Conservation (phyloP, 2,113 vertebrate genomes). For the Clinocottus analis region DNA sequence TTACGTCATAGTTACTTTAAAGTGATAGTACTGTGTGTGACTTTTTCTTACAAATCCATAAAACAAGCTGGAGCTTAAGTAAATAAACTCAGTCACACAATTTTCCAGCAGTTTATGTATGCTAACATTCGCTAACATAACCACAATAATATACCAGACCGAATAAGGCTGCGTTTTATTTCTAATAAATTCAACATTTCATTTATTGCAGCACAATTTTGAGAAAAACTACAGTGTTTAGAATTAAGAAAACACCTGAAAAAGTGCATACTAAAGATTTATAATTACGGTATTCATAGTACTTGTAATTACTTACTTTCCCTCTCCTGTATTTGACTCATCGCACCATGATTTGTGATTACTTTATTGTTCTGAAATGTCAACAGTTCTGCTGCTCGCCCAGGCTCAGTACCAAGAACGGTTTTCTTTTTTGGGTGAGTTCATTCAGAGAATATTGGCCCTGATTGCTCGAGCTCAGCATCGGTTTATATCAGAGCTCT, state of each 20-base stretch:
- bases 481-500: slow-evolving; percentile 44
- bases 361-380: slow-evolving; percentile 41
- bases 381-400: slow-evolving; percentile 74
- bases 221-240: not conserved
- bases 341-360: slow-evolving; percentile 9
- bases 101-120: not conserved
- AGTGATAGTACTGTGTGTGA: not conserved
- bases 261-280: not conserved
- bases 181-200: not conserved
- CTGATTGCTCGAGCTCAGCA: slow-evolving; percentile 37
- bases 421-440: slow-evolving; percentile 73
- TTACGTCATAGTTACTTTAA: not conserved
- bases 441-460: slow-evolving; percentile 45
- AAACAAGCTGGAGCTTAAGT: not conserved
- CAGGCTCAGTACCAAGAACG: slow-evolving; percentile 70
- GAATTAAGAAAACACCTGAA: not conserved
- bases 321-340: not conserved
- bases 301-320: not conserved
- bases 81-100: not conserved
- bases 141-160: not conserved
- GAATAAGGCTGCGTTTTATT: not conserved
- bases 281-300: not conserved
- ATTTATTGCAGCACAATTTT: not conserved
- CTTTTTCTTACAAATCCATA: not conserved
- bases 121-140: not conserved